Conservation (phyloP, 2,797 vertebrate species). For the Oreochromis grahami region DNA sequence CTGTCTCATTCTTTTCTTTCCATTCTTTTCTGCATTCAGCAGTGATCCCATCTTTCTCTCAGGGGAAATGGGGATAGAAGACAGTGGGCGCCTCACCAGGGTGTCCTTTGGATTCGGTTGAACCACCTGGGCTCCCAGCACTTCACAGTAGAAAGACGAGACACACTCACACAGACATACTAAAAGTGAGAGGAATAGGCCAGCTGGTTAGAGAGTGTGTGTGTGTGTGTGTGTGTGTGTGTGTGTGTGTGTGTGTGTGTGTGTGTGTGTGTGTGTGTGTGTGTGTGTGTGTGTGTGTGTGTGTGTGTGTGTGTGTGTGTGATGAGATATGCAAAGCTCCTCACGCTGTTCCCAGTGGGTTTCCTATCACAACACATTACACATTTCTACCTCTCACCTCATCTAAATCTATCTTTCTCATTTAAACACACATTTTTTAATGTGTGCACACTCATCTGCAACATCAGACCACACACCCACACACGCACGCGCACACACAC, state of each 20-base stretch:
- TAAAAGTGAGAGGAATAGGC: slow-evolving; percentile 30
- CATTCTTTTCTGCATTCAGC: neutral
- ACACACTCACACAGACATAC: neutral
- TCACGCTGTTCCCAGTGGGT: slow-evolving; percentile 34
- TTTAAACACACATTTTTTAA: slow-evolving; percentile 5
- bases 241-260: no score
- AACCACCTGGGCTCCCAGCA: slow-evolving; percentile 47
- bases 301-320: neutral
- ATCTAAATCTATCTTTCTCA: slow-evolving; percentile 21
- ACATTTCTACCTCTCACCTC: slow-evolving; percentile 35
- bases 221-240: no score
- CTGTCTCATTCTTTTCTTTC: neutral
- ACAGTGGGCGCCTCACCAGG: slow-evolving; percentile 23
- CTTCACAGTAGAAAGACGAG: slow-evolving; percentile 30
- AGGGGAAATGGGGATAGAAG: neutral
- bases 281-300: neutral
- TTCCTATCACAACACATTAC: slow-evolving; percentile 53
- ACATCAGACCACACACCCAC: neutral
- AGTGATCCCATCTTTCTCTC: neutral
- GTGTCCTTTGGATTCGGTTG: slow-evolving; percentile 33
- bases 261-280: no score
- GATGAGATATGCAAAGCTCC: slow-evolving; percentile 49
- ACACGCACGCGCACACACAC: neutral
- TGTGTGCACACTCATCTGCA: neutral
- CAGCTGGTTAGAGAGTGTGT: slow-evolving; percentile 54